These are phyloP conservation scores for Syritta pipiens DNA, from an alignment of 2,888 invertebrate genomes.

Conservation along the genomic window DNA sequence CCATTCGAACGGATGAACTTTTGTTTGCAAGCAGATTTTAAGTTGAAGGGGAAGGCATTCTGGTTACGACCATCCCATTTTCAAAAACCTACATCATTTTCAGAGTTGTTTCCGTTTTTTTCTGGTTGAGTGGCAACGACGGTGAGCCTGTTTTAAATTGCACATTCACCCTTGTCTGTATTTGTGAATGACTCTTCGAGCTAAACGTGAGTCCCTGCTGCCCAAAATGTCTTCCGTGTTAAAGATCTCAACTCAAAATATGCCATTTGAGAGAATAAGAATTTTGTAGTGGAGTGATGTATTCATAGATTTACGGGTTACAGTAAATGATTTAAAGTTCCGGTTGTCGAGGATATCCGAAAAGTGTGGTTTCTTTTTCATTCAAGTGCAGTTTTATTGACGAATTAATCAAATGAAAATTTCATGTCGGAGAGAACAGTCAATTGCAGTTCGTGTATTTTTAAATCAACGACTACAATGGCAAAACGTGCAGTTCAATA, in stretches of 20 bases:
- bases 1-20: background rate
- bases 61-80: background rate
- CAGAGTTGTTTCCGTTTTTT: conserved; percentile 53
- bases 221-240: conserved; percentile 50
- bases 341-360: conserved; percentile 48
- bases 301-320: background rate
- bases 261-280: conserved; percentile 36
- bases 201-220: conserved; percentile 40
- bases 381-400: background rate
- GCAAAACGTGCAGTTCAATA: no score
- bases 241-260: conserved; percentile 47
- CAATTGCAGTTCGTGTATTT: no score
- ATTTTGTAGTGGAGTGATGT: conserved; percentile 40
- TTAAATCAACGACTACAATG: no score
- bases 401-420: no score
- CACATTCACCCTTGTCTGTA: background rate
- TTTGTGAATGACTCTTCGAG: background rate
- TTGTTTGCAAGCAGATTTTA: background rate
- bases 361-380: conserved; percentile 27
- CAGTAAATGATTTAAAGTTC: conserved; percentile 48
- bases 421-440: no score
- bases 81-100: conserved; percentile 49
- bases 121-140: conserved; percentile 47
- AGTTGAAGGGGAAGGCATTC: background rate
- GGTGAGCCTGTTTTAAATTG: conserved; percentile 21